Evolutionary conservation across 2,888 invertebrate species (phyloP).

Genomic region (Idaea biselata): DNA sequence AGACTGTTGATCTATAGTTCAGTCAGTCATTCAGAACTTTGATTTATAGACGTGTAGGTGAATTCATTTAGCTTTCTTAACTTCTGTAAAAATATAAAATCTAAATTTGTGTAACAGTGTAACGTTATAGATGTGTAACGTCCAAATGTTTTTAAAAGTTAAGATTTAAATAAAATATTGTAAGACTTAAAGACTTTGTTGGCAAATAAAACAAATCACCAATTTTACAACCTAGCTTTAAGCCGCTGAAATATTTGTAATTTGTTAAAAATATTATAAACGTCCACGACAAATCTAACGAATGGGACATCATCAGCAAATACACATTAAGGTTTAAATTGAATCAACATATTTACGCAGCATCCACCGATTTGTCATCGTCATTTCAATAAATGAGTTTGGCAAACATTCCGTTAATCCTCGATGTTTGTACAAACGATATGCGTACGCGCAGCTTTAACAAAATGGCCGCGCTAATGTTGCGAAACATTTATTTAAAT

Average conservation of each 20-base stretch:
- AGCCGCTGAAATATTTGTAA: slow-evolving; percentile 5
- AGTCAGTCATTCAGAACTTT: too few species aligned
- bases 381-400: slow-evolving; percentile 61
- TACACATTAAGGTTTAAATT: slow-evolving; percentile 22
- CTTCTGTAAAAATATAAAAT: too few species aligned
- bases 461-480: slow-evolving; percentile 68
- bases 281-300: not conserved
- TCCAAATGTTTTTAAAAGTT: not conserved
- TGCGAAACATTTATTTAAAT: slow-evolving; percentile 70
- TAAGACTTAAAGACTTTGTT: not conserved
- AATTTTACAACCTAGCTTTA: not conserved
- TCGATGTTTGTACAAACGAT: slow-evolving; percentile 50
- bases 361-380: slow-evolving; percentile 57
- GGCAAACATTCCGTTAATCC: slow-evolving; percentile 64
- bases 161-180: not conserved
- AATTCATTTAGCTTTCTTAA: too few species aligned
- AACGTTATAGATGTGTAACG: not conserved
- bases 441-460: slow-evolving; percentile 58
- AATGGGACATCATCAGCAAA: slow-evolving; percentile 8
- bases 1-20: too few species aligned
- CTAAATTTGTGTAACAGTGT: too few species aligned
- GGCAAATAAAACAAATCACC: slow-evolving; percentile 4
- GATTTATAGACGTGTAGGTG: too few species aligned
- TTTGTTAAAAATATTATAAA: slow-evolving; percentile 1
- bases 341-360: slow-evolving; percentile 36